Evolutionary conservation across 2,113 vertebrate species (phyloP).

Genomic region (Ranitomeya imitator): DNA sequence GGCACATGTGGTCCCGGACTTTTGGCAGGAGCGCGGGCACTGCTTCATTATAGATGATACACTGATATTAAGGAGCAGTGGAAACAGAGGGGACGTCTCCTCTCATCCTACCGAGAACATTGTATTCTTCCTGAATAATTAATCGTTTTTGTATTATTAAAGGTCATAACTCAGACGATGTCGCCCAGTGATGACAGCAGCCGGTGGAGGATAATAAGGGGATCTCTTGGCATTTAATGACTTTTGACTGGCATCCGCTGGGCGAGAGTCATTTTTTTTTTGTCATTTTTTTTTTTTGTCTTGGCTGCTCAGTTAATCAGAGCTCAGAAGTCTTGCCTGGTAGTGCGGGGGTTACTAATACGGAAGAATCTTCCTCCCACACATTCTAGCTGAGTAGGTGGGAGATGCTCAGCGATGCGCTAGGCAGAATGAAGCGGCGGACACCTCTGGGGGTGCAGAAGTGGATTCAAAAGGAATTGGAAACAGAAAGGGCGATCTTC

Average conservation of each 20-base stretch:
- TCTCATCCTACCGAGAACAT: neutral
- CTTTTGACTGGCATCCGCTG: neutral
- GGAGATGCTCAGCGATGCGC: neutral
- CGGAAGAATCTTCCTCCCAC: constrained; percentile 24
- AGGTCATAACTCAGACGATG: constrained; percentile 29
- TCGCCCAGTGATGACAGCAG: neutral
- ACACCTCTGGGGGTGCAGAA: neutral
- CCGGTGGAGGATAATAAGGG: constrained; percentile 4
- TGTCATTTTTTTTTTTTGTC: too few species aligned
- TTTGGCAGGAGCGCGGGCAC: neutral
- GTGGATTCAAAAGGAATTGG: too few species aligned
- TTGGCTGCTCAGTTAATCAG: neutral
- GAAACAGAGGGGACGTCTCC: neutral
- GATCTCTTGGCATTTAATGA: neutral
- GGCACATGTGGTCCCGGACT: neutral
- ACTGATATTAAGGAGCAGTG: neutral
- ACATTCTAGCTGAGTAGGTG: constrained; percentile 34
- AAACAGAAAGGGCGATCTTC: too few species aligned
- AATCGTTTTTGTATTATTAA: constrained; percentile 24
- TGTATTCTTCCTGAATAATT: neutral
- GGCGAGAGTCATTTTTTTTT: too few species aligned
- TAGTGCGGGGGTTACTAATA: constrained; percentile 6
- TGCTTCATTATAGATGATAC: neutral
- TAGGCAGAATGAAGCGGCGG: neutral
- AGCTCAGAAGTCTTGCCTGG: neutral